Evolutionary conservation across 2,797 vertebrate genomes (phyloP), one percentile per base, ranked within the genome.

Genomic region (Podarcis lilfordi): DNA sequence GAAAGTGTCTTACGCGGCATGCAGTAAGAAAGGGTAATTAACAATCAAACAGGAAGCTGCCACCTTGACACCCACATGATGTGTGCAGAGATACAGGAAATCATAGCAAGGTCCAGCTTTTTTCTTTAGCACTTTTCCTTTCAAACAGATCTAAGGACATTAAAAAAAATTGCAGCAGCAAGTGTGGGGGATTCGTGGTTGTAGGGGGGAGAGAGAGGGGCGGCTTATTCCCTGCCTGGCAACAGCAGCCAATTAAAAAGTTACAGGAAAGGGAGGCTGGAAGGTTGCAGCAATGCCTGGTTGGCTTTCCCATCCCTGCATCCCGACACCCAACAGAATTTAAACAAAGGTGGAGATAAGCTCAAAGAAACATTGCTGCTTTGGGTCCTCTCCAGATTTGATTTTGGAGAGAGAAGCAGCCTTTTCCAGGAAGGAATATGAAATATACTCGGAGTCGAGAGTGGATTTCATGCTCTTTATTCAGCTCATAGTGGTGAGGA

Each of bases 11-110:
- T 91, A 74, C 55, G 0, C 27, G 50, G 45, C 25, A 5, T 87
- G 88, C 89, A 89, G 90, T 85, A 91, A 89, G 93, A 90, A 88
- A 87, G 23, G 3, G 27, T 82, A 85, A 94, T 93, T 93, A 94
- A 84, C 29, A 86, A 92, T 89, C 90, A 91, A 85, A 92, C 66
- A 23, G 32, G 92, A 92, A 93, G 76, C 25, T 66, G 87, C 43
- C 32, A 90, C 68, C 80, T 93, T 92, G 71, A 59, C 71, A 88
- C 81, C 29, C n/a, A 43, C 71, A 82, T 76, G 84, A 64, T 93
- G 40, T 50, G 55, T 50, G n/a, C n/a, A 8, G 91, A 79, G 71
- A 75, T 94, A 91, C 43, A 86, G 85, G 92, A 89, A 87, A 35
- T 29, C 40, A 68, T 79, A 88, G 19, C 13, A 89, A 27, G 84